Conservation (phyloP, 2,113 vertebrate genomes). For the Peromyscus leucopus region DNA sequence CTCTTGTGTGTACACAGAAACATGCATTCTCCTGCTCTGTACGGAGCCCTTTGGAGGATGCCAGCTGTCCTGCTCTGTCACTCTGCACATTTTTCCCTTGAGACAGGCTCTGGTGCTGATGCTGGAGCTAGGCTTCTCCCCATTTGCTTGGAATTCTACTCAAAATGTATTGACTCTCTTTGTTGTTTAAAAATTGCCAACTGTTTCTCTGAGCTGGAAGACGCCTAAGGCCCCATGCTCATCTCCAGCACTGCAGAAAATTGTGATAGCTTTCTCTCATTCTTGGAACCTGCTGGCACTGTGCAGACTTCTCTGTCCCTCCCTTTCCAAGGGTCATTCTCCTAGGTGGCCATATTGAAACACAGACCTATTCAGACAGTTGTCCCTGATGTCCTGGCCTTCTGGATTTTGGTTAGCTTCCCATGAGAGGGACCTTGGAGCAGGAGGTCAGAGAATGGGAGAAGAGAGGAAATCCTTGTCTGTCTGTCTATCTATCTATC, state of each 20-base stretch:
- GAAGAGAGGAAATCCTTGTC: background rate
- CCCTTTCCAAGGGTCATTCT: background rate
- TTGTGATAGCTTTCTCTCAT: background rate
- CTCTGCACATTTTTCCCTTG: background rate
- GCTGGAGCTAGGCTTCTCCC: background rate
- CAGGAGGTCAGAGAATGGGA: background rate
- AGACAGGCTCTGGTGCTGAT: background rate
- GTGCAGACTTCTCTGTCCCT: background rate
- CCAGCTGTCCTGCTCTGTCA: background rate
- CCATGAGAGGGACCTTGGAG: background rate
- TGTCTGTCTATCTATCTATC: background rate
- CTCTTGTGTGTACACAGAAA: background rate
- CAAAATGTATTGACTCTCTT: background rate
- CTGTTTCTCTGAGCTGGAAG: background rate
- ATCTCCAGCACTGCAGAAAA: background rate
- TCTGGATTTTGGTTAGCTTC: background rate
- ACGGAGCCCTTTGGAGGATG: background rate
- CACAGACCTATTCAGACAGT: background rate
- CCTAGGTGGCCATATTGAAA: background rate
- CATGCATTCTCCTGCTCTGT: background rate
- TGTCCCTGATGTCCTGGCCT: background rate
- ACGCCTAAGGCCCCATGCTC: fast-evolving
- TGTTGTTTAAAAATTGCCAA: background rate
- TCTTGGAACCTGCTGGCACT: background rate
- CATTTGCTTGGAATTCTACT: background rate